phyloP scores from a whole-genome alignment of 2,797 vertebrate genomes.

The Premnoplex brunnescens region DNA sequence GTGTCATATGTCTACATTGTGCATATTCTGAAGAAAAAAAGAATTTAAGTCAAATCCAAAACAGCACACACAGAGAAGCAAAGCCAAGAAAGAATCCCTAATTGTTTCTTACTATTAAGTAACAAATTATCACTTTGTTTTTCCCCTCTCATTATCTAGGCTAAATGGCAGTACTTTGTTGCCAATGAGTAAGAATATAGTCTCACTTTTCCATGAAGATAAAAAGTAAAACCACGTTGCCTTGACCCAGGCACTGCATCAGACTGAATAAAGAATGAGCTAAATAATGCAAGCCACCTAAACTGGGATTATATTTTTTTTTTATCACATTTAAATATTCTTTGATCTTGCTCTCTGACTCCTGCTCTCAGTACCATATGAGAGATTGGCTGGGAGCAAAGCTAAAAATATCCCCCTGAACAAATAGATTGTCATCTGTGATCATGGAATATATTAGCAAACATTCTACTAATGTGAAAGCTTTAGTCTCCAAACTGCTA shows the following conservation, averaged over 20 bases:
- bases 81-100: neutral
- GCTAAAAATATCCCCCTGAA: neutral
- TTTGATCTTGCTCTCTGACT: constrained; percentile 2
- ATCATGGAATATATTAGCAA: neutral
- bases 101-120: neutral
- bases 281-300: constrained; percentile 21
- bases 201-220: neutral
- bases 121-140: neutral
- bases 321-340: constrained; percentile 16
- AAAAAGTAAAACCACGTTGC: constrained; percentile 8
- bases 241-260: neutral
- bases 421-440: neutral
- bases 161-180: constrained; percentile 4
- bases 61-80: neutral
- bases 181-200: neutral
- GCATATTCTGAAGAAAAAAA: neutral
- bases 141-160: neutral
- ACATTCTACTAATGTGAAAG: neutral
- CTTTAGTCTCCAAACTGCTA: neutral
- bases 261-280: neutral
- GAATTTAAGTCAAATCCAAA: neutral
- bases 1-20: neutral
- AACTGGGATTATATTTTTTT: neutral
- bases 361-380: neutral
- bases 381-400: neutral